These are phyloP conservation scores for Drosophila suzukii DNA, from an alignment of 1,140 invertebrate species.

Conservation along the genomic window DNA sequence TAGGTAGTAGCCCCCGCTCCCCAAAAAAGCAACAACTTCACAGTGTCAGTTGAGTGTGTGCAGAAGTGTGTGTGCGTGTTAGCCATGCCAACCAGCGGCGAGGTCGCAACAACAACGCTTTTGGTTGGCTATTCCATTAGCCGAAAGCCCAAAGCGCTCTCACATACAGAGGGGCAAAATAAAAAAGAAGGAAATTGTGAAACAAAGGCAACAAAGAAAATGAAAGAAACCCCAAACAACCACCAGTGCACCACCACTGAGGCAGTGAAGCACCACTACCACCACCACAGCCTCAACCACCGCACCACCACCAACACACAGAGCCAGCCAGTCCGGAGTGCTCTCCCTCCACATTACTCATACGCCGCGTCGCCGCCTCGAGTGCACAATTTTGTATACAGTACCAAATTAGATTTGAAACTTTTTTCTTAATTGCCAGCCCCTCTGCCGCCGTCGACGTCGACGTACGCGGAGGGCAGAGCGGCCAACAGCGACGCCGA, in stretches of 20 bases:
- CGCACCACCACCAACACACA: constrained; percentile 12
- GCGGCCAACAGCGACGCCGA: constrained; percentile 28
- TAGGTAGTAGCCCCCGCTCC: background rate
- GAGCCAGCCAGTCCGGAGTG: constrained; percentile 44
- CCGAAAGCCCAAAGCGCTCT: constrained; percentile 55
- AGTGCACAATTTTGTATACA: constrained; percentile 84
- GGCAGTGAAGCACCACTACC: constrained; percentile 8
- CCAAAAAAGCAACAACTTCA: constrained; percentile 55
- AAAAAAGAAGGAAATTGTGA: constrained; percentile 63
- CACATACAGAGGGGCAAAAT: constrained; percentile 11
- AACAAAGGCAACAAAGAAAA: constrained; percentile 83
- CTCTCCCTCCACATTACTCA: constrained; percentile 39
- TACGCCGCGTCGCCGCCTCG: constrained; percentile 67
- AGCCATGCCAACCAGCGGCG: constrained; percentile 77
- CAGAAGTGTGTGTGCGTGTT: constrained; percentile 19
- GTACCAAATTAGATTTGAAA: constrained; percentile 84
- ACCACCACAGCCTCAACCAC: constrained; percentile 10
- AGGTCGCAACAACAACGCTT: constrained; percentile 80
- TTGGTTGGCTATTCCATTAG: constrained; percentile 76
- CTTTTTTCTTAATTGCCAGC: constrained; percentile 83
- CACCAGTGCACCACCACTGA: constrained; percentile 47
- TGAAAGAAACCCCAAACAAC: constrained; percentile 79
- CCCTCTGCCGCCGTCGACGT: constrained; percentile 19
- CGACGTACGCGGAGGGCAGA: background rate
- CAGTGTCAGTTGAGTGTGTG: constrained; percentile 66